Evolutionary conservation across 2,888 invertebrate genomes (phyloP), one percentile per base, ranked within the genome.

Genomic region (Drosophila mercatorum): DNA sequence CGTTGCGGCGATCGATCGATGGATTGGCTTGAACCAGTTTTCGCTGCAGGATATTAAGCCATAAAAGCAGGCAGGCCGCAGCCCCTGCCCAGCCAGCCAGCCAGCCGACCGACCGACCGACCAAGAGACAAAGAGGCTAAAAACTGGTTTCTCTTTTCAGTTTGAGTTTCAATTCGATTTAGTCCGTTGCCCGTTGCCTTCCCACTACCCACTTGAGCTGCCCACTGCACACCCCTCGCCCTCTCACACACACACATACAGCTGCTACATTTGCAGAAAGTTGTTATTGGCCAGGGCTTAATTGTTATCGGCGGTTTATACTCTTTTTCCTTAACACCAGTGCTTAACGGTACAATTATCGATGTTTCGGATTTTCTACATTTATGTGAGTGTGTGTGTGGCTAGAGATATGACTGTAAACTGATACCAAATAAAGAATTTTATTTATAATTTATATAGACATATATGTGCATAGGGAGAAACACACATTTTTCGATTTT

Each of bases 21-120:
- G 72, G 51, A 72, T 68, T 59, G 59, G 63, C 59, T 71, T 87
- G 85, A 83, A 83, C 83, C 89, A 83, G 83, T 83, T 83, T 83
- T 84, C 58, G 51, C 88, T 73, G 79, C 88, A 83, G 89, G 83
- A 83, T 83, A 83, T 83, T 83, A 73, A 83, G 88, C 82, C 79
- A 83, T 83, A 84, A 83, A 76, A 84, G 69, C 69, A 72, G 57
- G 77, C 79, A 69, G 46, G 44, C 40, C 38, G 17, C 47, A 41
- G 28, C 28, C 55, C 28, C 55, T n/a, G 40, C 11, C 40, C 14
- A 12, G n/a, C 26, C n/a, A 10, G 4, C 10, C 17, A 17, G 17
- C 17, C 17, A 17, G 17, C 17, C 17, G 17, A 17, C 17, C 17
- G 17, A 17, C 17, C 17, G 17, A 17, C 17, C 43, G 58, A 53